A percentile compares a stretch with the other conserved stretches of the same genome.
Evolutionary conservation across 2,888 invertebrate genomes (phyloP).

Genomic region (Agonopterix arenella): DNA sequence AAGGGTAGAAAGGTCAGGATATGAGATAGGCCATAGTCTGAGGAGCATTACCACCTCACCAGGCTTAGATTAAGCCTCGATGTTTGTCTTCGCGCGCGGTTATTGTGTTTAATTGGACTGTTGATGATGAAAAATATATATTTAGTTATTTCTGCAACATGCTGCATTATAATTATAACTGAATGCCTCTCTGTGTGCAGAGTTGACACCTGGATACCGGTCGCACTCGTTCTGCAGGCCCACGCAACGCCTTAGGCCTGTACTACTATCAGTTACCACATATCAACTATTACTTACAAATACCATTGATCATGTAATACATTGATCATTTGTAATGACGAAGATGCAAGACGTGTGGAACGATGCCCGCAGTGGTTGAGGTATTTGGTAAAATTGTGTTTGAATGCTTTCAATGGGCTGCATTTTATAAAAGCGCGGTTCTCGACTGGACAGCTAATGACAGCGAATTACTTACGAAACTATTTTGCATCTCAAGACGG

Average conservation of each 20-base stretch:
- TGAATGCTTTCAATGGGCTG: neutral
- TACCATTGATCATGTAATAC: neutral
- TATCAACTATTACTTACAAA: conserved; percentile 9
- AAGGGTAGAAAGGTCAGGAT: no score
- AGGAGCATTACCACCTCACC: no score
- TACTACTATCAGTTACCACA: conserved; percentile 27
- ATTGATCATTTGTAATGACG: neutral
- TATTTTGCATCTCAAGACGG: conserved; percentile 49
- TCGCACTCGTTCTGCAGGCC: conserved; percentile 64
- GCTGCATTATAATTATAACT: neutral
- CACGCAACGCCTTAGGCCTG: conserved; percentile 49
- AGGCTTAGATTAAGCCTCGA: no score
- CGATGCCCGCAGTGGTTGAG: neutral
- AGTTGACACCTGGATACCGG: conserved; percentile 69
- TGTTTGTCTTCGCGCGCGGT: no score
- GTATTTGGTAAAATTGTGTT: conserved; percentile 3
- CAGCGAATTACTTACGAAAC: conserved; percentile 52
- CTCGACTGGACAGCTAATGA: conserved; percentile 45
- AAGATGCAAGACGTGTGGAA: neutral
- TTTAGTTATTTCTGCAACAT: no score
- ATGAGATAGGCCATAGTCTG: no score
- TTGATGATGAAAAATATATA: no score
- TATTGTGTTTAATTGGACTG: no score
- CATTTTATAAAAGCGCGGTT: conserved; percentile 39
- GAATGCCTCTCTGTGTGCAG: conserved; percentile 42